These are phyloP conservation scores for Romanogobio albipinnatus DNA, from an alignment of 2,113 vertebrate species.

Conservation along the genomic window DNA sequence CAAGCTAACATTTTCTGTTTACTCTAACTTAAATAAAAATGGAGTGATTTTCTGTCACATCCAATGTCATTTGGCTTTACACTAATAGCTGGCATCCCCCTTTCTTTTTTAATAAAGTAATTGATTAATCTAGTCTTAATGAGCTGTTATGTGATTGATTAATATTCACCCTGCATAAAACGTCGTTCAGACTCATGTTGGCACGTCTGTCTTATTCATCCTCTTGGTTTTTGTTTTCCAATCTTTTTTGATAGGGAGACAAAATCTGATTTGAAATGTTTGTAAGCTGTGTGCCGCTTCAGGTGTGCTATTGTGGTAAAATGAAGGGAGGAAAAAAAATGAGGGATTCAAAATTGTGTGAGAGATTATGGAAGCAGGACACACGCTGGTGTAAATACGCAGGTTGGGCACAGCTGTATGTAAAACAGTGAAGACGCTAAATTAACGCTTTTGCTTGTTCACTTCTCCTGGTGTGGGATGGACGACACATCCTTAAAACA, in stretches of 20 bases:
- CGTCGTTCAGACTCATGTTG: slow-evolving; percentile 66
- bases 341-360: neutral
- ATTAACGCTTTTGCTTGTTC: slow-evolving; percentile 65
- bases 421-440: slow-evolving; percentile 63
- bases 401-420: slow-evolving; percentile 63
- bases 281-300: slow-evolving; percentile 67
- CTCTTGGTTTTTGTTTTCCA: slow-evolving; percentile 63
- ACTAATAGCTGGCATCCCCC: slow-evolving; percentile 47
- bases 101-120: slow-evolving; percentile 56
- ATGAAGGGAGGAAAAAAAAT: slow-evolving; percentile 44
- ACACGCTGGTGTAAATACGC: slow-evolving; percentile 75
- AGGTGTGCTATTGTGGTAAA: slow-evolving; percentile 53
- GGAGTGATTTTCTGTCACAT: neutral
- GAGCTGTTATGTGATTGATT: slow-evolving; percentile 60
- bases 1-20: neutral
- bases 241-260: slow-evolving; percentile 66
- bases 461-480: slow-evolving; percentile 42
- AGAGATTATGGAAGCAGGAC: slow-evolving; percentile 65
- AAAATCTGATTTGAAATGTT: slow-evolving; percentile 65
- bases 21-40: too few species aligned
- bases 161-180: slow-evolving; percentile 59
- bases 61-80: slow-evolving; percentile 59
- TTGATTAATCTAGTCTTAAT: slow-evolving; percentile 63
- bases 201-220: slow-evolving; percentile 77
- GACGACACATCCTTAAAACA: slow-evolving; percentile 22